These are phyloP conservation scores for Polyergus mexicanus DNA, from an alignment of 1,140 invertebrate genomes.

Conservation along the genomic window DNA sequence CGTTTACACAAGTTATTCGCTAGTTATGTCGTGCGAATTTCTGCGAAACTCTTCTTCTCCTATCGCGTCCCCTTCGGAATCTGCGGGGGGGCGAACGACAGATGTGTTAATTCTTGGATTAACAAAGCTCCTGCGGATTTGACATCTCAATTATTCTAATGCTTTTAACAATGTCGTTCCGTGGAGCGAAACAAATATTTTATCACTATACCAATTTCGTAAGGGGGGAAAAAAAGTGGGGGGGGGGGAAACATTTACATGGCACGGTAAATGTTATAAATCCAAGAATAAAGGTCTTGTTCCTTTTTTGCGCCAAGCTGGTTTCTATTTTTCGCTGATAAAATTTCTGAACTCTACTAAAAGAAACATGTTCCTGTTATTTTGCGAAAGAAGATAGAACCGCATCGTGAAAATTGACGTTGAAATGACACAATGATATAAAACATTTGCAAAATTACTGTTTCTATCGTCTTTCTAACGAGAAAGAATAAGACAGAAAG, in stretches of 20 bases:
- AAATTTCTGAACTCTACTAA: neutral
- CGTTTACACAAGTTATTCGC: constrained; percentile 49
- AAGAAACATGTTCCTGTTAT: neutral
- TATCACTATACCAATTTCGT: neutral
- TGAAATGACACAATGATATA: neutral
- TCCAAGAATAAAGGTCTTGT: neutral
- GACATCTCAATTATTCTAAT: neutral
- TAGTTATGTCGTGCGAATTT: constrained; percentile 33
- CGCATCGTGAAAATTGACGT: neutral
- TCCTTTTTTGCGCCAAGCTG: neutral
- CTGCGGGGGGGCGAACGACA: neutral
- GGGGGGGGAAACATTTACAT: neutral
- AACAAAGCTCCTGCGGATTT: neutral
- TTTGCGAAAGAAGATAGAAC: neutral
- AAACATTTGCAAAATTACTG: neutral
- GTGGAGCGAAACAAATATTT: neutral
- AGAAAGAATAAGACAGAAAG: neutral
- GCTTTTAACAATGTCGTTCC: neutral
- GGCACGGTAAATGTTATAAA: neutral
- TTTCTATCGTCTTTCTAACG: neutral
- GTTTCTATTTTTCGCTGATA: neutral
- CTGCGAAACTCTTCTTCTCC: constrained; percentile 4
- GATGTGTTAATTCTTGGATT: constrained; percentile 32
- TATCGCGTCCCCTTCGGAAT: neutral
- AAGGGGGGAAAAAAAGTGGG: too few species aligned